Conservation (phyloP, 2,113 vertebrate genomes). For the Ascaphus truei region DNA sequence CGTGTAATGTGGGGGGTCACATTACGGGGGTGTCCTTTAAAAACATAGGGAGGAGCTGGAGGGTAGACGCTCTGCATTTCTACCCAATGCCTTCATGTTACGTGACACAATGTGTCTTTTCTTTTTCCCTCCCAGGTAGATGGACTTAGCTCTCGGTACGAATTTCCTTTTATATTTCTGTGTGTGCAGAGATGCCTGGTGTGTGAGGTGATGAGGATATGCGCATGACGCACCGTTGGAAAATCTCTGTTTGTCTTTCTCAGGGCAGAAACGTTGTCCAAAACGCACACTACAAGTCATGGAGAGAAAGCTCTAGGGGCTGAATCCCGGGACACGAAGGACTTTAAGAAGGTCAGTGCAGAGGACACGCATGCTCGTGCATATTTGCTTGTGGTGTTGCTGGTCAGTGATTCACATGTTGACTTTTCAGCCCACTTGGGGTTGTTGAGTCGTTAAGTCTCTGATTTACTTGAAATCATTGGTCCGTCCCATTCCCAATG, state of each 20-base stretch:
- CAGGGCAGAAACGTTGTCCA: neutral
- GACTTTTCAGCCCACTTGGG: no score
- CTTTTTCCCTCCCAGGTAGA: conserved; percentile 34
- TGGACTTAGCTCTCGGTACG: conserved; percentile 27
- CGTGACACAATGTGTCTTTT: neutral
- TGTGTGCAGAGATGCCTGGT: neutral
- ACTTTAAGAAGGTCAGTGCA: conserved; percentile 67
- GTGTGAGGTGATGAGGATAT: conserved; percentile 63
- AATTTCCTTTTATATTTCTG: neutral
- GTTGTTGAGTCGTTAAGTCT: neutral
- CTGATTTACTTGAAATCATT: neutral
- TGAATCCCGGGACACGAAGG: conserved; percentile 48
- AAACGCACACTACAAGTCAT: neutral
- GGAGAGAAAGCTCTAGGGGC: conserved; percentile 12
- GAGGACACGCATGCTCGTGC: no score
- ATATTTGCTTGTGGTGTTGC: no score
- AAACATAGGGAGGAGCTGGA: no score
- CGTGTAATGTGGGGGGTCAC: neutral
- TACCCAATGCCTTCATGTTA: neutral
- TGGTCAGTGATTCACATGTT: no score
- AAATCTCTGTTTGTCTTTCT: conserved; percentile 34
- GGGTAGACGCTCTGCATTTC: neutral
- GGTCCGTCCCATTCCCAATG: neutral
- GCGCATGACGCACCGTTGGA: no score
- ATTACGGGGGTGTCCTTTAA: neutral